Evolutionary conservation across 2,888 invertebrate genomes (phyloP).

Genomic region (Dolomedes plantarius): DNA sequence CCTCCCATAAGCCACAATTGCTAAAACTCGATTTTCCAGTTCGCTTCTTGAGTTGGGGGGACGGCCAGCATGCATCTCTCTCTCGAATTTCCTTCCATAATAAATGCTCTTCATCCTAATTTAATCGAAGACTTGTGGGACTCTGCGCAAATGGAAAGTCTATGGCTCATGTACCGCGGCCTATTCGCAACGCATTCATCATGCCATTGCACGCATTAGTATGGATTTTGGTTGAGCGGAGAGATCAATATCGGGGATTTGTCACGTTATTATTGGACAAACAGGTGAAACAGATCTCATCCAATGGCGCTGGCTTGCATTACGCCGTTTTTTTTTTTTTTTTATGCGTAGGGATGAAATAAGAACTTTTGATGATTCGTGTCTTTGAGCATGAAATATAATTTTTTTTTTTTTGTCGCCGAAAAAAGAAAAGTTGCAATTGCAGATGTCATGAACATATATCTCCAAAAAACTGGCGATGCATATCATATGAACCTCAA

Average conservation of each 20-base stretch:
- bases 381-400: no score
- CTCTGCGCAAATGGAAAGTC: background rate
- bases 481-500: no score
- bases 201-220: background rate
- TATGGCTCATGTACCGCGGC: background rate
- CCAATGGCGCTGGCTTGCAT: no score
- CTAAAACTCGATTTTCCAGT: constrained; percentile 51
- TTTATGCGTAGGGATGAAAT: no score
- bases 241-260: background rate
- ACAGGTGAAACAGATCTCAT: background rate
- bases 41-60: background rate
- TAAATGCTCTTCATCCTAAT: constrained; percentile 10
- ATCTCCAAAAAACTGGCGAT: no score
- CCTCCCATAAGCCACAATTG: background rate
- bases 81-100: constrained; percentile 24
- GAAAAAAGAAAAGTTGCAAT: no score
- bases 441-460: no score
- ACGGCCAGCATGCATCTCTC: constrained; percentile 2
- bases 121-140: constrained; percentile 26
- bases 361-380: no score
- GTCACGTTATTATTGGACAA: background rate
- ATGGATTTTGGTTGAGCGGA: background rate
- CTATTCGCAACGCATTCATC: background rate
- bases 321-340: no score
- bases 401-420: no score